Evolutionary conservation across 1,140 invertebrate genomes (phyloP).

Genomic region (Lucilia sericata): DNA sequence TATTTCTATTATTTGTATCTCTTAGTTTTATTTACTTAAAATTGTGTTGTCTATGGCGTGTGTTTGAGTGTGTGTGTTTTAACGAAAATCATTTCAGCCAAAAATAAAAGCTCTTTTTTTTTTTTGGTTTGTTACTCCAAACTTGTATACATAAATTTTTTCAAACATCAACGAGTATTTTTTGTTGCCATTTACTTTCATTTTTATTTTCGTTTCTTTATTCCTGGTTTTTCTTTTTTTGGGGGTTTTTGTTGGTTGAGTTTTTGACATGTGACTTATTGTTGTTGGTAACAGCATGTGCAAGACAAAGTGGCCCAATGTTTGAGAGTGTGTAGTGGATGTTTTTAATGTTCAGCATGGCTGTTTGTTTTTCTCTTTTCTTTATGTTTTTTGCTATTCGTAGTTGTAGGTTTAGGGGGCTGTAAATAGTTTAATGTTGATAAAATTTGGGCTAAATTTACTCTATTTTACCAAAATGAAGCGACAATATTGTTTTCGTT

Average conservation of each 20-base stretch:
- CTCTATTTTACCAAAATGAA: no score
- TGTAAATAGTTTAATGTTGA: not conserved
- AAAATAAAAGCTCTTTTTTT: not conserved
- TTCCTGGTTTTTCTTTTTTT: not conserved
- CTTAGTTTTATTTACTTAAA: no score
- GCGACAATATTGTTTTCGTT: no score
- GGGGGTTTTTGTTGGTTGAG: not conserved
- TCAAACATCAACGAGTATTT: no score
- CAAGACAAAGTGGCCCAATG: slow-evolving; percentile 24
- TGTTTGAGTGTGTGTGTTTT: not conserved
- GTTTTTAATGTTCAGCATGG: not conserved
- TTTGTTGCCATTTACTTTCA: not conserved
- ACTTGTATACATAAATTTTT: no score
- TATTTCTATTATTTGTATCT: not conserved
- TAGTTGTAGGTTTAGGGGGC: no score
- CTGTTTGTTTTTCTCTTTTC: not conserved
- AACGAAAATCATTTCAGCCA: not conserved
- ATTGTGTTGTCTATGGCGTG: no score
- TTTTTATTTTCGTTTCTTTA: not conserved
- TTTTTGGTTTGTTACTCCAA: no score
- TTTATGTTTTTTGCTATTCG: not conserved
- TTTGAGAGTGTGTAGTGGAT: not conserved
- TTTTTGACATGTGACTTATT: slow-evolving; percentile 43
- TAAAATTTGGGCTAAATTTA: no score
- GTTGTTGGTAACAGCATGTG: slow-evolving; percentile 32